Evolutionary conservation across 2,113 vertebrate species (phyloP).

Genomic region (Tautogolabrus adspersus): DNA sequence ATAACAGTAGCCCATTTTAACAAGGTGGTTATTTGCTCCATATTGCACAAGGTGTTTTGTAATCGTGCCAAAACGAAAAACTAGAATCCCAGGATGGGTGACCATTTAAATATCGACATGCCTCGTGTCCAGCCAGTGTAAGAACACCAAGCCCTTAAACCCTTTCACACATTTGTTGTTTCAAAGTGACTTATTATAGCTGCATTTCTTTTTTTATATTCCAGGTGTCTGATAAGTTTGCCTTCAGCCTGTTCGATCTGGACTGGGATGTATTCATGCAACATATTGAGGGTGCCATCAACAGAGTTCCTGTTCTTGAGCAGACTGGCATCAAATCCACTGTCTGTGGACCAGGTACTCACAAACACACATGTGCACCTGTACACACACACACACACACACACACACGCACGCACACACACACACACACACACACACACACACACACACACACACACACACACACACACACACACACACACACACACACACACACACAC

Average conservation of each 20-base stretch:
- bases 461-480: too few species aligned
- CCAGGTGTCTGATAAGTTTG: constrained; percentile 93
- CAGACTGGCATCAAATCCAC: constrained; percentile 96
- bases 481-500: too few species aligned
- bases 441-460: too few species aligned
- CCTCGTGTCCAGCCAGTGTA: too few species aligned
- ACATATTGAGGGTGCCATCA: constrained; percentile 92
- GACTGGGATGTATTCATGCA: constrained; percentile 97
- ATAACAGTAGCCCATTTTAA: not conserved
- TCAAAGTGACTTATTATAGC: not conserved
- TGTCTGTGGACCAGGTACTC: constrained; percentile 93
- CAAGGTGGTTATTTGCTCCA: too few species aligned
- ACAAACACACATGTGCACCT: not conserved
- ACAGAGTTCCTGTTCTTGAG: constrained; percentile 91
- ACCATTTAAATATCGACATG: too few species aligned
- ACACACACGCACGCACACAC: too few species aligned
- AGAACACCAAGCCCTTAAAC: too few species aligned
- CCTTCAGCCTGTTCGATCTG: constrained; percentile 96
- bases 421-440: too few species aligned
- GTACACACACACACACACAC: constrained; percentile 3
- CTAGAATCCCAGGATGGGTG: too few species aligned
- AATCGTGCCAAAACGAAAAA: not conserved
- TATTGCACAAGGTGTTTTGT: too few species aligned
- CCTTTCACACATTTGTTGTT: not conserved
- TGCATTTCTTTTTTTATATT: constrained; percentile 20